Base-by-base conservation (phyloP, 2,797 vertebrate genomes). In the Distichodus sexfasciatus region DNA sequence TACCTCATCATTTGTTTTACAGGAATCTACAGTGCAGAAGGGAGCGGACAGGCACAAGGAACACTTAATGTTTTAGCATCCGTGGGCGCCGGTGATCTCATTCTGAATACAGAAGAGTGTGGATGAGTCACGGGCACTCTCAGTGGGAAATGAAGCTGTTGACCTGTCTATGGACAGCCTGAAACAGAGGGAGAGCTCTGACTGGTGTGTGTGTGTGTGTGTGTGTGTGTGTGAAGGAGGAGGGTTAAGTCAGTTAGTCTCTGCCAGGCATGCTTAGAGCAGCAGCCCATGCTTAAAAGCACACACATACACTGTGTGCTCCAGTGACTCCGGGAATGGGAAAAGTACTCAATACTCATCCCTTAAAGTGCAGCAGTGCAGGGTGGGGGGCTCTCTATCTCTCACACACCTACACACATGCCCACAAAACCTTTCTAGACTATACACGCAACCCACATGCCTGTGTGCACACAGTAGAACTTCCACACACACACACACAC, bases 281-380 rank as follows among this genome's bases (percentile, higher is more conserved):
- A 78, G 79, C 77, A 82, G 74, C 79, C 87, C 81, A 82, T 71
- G 78, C 82, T 82, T 86, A 85, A 89, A 88, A 87, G 71, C 58
- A 55, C 47, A 44, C 64, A 24, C 50, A 62, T 33, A 53, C 60
- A 31, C 46, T 4, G 24, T 62, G 46, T 74, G 64, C 73, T 77
- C 62, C 71, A 69, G 26, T 72, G 69, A 73, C 88, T 84, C 83
- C 84, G 77, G 85, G 76, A 79, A 55, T 47, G 57, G 72, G 64
- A 71, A 48, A 73, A 67, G 54, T 64, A 57, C 72, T 66, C 54
- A 62, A 62, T 75, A 55, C 47, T 58, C 68, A 58, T 50, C 60
- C 51, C 43, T 69, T 60, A 61, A 66, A 54, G 43, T 57, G 48
- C 54, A 66, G 24, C 17, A 23, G 43, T 26, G 47, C 26, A 58